Evolutionary conservation across 2,113 vertebrate species (phyloP).

Genomic region (Calyptomena viridis): DNA sequence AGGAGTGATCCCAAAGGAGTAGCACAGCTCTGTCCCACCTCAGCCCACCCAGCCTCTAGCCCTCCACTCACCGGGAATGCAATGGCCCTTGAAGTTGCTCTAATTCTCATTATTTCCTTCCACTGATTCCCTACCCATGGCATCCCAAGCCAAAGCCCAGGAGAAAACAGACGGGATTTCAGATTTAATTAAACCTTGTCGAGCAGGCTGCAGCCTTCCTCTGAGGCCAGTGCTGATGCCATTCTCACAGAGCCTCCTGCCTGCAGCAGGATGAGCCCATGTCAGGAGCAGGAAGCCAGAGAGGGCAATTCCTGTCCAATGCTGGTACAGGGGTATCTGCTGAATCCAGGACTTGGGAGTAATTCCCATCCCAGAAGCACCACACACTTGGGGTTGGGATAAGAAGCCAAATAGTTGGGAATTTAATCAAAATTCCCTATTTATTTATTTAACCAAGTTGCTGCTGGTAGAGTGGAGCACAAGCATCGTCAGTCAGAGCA

Average conservation of each 20-base stretch:
- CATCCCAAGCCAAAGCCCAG: constrained; percentile 36
- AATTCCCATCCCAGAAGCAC: neutral
- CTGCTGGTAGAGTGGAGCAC: neutral
- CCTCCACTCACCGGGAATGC: accelerated
- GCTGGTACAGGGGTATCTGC: neutral
- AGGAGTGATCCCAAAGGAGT: neutral
- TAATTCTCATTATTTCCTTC: constrained; percentile 45
- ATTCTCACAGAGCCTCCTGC: neutral
- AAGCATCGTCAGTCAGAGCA: neutral
- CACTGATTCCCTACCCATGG: neutral
- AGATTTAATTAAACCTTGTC: constrained; percentile 32
- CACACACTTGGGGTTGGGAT: neutral
- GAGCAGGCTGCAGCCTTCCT: constrained; percentile 15
- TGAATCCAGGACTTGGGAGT: neutral
- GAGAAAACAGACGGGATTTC: constrained; percentile 2
- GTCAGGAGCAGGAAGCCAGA: neutral
- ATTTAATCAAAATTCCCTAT: neutral
- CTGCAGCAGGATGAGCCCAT: accelerated
- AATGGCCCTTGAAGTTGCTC: neutral
- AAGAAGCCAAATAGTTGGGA: neutral
- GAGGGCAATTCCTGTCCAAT: neutral
- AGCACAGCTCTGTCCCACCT: accelerated
- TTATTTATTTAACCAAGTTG: neutral
- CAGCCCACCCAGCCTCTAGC: neutral
- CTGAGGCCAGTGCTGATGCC: accelerated